Evolutionary conservation across 1,140 invertebrate genomes (phyloP), one percentile per base, ranked within the genome.

Genomic region (Diprion similis): DNA sequence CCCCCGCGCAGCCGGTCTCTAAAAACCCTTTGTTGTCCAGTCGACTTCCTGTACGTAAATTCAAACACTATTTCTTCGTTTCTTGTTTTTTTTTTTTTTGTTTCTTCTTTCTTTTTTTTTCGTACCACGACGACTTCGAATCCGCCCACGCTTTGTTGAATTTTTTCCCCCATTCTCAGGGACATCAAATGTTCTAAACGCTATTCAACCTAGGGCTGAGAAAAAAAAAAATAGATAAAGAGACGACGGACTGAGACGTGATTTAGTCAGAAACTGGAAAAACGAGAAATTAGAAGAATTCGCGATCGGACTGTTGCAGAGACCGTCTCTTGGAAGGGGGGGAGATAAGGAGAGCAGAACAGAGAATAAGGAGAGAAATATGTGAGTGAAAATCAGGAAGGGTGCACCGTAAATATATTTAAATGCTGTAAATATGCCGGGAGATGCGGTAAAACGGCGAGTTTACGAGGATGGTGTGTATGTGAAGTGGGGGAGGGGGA

Each of bases 391-490:
- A 37, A 37, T 37, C 24, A 37, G 76, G 79, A 79, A 82, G 77
- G 77, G 78, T 79, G 76, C 75, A 64, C 78, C 74, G 79, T 81
- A 78, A 83, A 82, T 77, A 59, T 80, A 79, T 80, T 82, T 78
- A 80, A 82, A 81, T 78, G 81, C 83, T 82, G 82, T 86, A 85
- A 86, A 86, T 78, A 81, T 82, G 83, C 83, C 83, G 78, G 76
- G 77, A 79, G 82, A 81, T 78, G 79, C 83, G 84, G 87, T 87
- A 87, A 88, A 87, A 84, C 78, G 79, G 80, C 77, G 84, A 82
- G 84, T 88, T 87, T 88, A 88, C 87, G 86, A 80, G 85, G 83
- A 85, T 17, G 80, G 78, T 79, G 80, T 82, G n/a, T 83, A 82
- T 78, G 73, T 71, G 72, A 72, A 78, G 73, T 72, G 70, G 51